phyloP scores from a whole-genome alignment of 1,140 invertebrate species.

The Holotrichia oblita region DNA sequence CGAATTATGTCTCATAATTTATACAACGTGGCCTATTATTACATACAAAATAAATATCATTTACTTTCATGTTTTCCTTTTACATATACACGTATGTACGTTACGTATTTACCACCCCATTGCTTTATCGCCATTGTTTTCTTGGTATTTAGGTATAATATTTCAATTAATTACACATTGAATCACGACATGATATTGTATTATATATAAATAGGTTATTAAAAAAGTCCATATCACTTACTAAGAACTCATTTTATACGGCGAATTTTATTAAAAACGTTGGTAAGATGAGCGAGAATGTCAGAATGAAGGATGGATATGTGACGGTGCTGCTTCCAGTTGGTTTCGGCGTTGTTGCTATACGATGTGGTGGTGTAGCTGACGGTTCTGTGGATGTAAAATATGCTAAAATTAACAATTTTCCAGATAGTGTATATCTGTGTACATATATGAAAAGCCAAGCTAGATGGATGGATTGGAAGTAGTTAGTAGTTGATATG shows the following conservation, averaged over 20 bases:
- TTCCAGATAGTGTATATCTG: no score
- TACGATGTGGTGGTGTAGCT: not conserved
- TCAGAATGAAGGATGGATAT: slow-evolving; percentile 11
- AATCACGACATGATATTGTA: slow-evolving; percentile 30
- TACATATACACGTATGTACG: no score
- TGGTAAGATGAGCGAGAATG: not conserved
- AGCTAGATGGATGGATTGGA: no score
- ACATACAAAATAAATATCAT: not conserved
- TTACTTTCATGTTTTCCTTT: no score
- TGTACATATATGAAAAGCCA: no score
- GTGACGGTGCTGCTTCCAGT: not conserved
- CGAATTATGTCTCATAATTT: not conserved
- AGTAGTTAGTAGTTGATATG: no score
- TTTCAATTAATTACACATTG: slow-evolving; percentile 24
- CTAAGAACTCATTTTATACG: slow-evolving; percentile 33
- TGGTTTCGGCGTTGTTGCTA: slow-evolving; percentile 24
- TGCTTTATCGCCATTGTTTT: slow-evolving; percentile 7
- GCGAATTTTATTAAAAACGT: slow-evolving; percentile 25
- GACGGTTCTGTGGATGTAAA: slow-evolving; percentile 7
- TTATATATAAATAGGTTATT: slow-evolving; percentile 40
- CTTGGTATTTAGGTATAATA: not conserved
- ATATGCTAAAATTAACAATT: not conserved
- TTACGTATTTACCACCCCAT: not conserved
- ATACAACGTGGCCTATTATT: not conserved
- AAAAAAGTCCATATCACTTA: slow-evolving; percentile 35